Base-by-base conservation (phyloP, 1,140 invertebrate genomes). In the Ditylenchus dipsaci region DNA sequence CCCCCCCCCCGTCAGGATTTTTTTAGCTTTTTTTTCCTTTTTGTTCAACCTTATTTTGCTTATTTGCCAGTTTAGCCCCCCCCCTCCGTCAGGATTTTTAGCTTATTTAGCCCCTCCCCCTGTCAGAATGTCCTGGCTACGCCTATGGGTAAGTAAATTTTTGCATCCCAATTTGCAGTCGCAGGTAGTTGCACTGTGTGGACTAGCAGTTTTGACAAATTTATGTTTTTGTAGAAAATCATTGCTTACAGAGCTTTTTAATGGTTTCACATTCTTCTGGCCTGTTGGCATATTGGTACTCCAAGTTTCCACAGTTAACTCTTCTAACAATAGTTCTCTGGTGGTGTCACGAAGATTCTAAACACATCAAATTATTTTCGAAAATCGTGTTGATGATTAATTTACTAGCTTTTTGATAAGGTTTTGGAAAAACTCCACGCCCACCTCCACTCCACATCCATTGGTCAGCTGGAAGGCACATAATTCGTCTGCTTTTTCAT, bases 401-500 rank as follows among this genome's bases (percentile, higher is more conserved):
- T 65, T n/a, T n/a, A n/a, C n/a, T n/a, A n/a, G n/a, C 23, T 42
- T 38, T 67, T 67, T 56, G 13, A 67, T 53, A 13, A 70, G 65
- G 43, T 70, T 70, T 1, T 60, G 56, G 30, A 70, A 70, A 26
- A 70, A 70, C 33, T 70, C 68, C 17, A 70, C 19, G 23, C 67
- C 67, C 45, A 68, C 68, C 17, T 70, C 68, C 13, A 67, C 19
- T 13, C 66, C 68, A 29, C 38, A 67, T 27, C 65, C 68, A 69
- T 69, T 70, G 17, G 68, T 69, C 13, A 59, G 63, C 23, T 72
- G 66, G 23, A 65, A 73, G 23, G 64, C 27, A 43, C 71, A 72
- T 11, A 72, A 45, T n/a, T 72, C 71, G n/a, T 72, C 71, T 3
- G 70, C 68, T 53, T 72, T 71, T 60, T 69, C 43, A n/a, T 71